Evolutionary conservation across 2,113 vertebrate genomes (phyloP).

Genomic region (Scomber japonicus): DNA sequence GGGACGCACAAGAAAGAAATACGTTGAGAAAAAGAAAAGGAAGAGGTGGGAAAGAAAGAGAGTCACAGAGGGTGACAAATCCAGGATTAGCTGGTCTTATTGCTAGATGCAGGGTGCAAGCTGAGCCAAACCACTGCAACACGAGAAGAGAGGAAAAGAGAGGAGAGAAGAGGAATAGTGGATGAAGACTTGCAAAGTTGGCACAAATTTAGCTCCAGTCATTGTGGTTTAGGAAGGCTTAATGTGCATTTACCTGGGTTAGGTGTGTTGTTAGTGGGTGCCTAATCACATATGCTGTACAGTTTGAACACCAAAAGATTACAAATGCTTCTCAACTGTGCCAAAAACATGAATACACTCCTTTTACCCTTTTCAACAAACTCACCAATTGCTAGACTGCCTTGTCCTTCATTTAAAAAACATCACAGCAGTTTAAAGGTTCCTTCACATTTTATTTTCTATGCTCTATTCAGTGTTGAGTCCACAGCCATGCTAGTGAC

Average conservation of each 20-base stretch:
- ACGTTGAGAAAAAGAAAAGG: background rate
- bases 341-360: too few relatives aligned
- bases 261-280: too few relatives aligned
- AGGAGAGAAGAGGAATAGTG: background rate
- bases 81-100: slow-evolving; percentile 64
- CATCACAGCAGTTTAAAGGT: too few relatives aligned
- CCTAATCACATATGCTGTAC: too few relatives aligned
- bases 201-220: background rate
- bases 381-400: too few relatives aligned
- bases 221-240: background rate
- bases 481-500: background rate
- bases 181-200: background rate
- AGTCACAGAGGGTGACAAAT: slow-evolving; percentile 61
- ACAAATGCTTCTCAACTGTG: too few relatives aligned
- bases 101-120: slow-evolving; percentile 33
- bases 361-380: too few relatives aligned
- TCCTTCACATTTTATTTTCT: too few relatives aligned
- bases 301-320: too few relatives aligned
- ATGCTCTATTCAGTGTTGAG: background rate
- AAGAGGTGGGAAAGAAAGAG: slow-evolving; percentile 9
- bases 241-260: background rate
- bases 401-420: too few relatives aligned
- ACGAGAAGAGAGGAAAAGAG: background rate
- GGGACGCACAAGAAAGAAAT: background rate
- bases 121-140: slow-evolving; percentile 27